These are phyloP conservation scores for Equus quagga DNA, from an alignment of 2,113 vertebrate species.

Conservation along the genomic window DNA sequence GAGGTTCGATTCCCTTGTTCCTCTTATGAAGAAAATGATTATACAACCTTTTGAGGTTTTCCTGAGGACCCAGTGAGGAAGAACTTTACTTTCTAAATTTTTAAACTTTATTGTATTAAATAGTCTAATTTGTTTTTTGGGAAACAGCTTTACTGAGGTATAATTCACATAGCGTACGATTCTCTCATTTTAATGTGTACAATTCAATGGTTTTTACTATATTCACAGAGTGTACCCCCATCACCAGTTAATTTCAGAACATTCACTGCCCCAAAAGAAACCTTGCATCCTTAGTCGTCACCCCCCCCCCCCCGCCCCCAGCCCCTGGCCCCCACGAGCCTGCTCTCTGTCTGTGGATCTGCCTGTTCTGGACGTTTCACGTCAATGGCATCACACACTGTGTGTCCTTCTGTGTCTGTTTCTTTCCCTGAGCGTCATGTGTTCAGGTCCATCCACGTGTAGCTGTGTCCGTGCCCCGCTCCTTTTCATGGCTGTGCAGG, in stretches of 20 bases:
- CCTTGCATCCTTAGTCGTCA: neutral
- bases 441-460: rapidly evolving
- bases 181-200: neutral
- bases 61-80: neutral
- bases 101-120: neutral
- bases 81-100: neutral
- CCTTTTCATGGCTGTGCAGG: neutral
- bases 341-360: too few species aligned
- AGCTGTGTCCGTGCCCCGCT: rapidly evolving
- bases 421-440: rapidly evolving
- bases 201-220: neutral
- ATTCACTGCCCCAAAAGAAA: neutral
- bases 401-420: neutral
- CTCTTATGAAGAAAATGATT: neutral
- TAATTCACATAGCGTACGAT: rapidly evolving
- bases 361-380: neutral
- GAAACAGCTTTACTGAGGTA: neutral
- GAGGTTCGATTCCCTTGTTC: neutral
- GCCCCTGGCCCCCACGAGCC: too few species aligned
- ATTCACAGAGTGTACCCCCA: neutral
- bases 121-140: neutral
- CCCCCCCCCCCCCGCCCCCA: too few species aligned
- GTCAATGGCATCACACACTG: rapidly evolving
- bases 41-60: neutral
- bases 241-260: neutral